Conservation (phyloP, 1,140 invertebrate genomes). For the Solenopsis invicta region DNA sequence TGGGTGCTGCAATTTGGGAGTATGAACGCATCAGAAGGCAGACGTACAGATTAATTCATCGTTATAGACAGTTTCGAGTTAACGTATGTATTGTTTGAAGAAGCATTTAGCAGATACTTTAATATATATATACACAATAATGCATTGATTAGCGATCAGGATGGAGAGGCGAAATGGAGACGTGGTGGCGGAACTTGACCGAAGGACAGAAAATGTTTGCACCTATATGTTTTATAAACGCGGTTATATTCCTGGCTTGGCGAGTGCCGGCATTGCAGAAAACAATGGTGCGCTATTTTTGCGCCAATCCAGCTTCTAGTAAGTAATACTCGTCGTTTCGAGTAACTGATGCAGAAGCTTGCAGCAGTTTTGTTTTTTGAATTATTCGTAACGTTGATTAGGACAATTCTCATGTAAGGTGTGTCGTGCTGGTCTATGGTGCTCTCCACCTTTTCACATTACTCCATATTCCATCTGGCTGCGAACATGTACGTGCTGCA, state of each 20-base stretch:
- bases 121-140: constrained; percentile 66
- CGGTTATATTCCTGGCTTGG: constrained; percentile 95
- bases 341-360: neutral
- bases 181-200: constrained; percentile 92
- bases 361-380: neutral
- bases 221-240: constrained; percentile 93
- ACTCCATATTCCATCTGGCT: constrained; percentile 94
- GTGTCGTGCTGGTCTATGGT: constrained; percentile 95
- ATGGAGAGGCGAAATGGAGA: constrained; percentile 88
- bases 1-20: constrained; percentile 94
- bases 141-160: constrained; percentile 84
- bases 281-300: constrained; percentile 95
- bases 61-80: constrained; percentile 84
- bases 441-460: constrained; percentile 97
- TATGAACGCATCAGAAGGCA: constrained; percentile 93
- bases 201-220: constrained; percentile 93
- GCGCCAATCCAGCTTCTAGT: constrained; percentile 93
- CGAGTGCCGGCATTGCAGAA: constrained; percentile 90
- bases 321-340: constrained; percentile 75
- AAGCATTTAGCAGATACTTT: constrained; percentile 49
- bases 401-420: constrained; percentile 86
- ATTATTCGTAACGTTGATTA: neutral
- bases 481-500: constrained; percentile 98
- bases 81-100: constrained; percentile 81
- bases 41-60: constrained; percentile 88